Percentiles rank a stretch among this genome's conserved stretches.
These are phyloP conservation scores for Zaprionus bogoriensis DNA, from an alignment of 2,888 invertebrate species.

Conservation along the genomic window DNA sequence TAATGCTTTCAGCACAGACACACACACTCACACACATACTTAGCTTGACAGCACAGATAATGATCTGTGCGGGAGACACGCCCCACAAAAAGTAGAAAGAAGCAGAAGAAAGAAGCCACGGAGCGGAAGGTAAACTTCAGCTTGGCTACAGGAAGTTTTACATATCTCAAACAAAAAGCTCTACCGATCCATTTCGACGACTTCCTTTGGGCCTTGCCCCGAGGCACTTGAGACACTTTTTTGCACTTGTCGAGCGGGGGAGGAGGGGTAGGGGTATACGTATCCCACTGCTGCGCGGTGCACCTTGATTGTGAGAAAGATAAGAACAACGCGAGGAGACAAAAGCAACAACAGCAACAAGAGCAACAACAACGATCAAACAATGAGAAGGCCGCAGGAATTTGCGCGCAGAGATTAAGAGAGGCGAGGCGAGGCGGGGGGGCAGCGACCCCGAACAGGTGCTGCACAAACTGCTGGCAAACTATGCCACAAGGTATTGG, in stretches of 20 bases:
- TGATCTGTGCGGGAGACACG: conserved; percentile 41
- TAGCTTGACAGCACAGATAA: conserved; percentile 44
- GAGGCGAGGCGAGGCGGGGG: not conserved
- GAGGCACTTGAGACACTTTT: conserved; percentile 72
- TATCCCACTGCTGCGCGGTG: conserved; percentile 48
- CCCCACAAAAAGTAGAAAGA: conserved; percentile 27
- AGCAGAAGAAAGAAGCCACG: conserved; percentile 5
- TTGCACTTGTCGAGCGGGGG: conserved; percentile 57
- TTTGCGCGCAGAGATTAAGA: conserved; percentile 70
- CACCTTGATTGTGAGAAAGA: conserved; percentile 79
- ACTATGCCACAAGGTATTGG: conserved; percentile 82
- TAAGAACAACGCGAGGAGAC: conserved; percentile 63
- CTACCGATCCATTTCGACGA: conserved; percentile 59
- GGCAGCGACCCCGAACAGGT: conserved; percentile 58
- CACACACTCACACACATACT: conserved; percentile 11
- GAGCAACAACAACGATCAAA: conserved; percentile 49
- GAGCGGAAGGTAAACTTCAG: conserved; percentile 37
- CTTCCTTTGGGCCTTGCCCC: conserved; percentile 58
- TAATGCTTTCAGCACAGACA: too few relatives aligned
- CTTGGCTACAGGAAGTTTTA: conserved; percentile 75
- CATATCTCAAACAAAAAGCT: conserved; percentile 72
- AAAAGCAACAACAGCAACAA: conserved; percentile 41
- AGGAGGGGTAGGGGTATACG: conserved; percentile 20
- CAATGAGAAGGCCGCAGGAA: conserved; percentile 76
- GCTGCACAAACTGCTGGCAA: conserved; percentile 69